Evolutionary conservation across 2,888 invertebrate genomes (phyloP).

Genomic region (Xanthia togata): DNA sequence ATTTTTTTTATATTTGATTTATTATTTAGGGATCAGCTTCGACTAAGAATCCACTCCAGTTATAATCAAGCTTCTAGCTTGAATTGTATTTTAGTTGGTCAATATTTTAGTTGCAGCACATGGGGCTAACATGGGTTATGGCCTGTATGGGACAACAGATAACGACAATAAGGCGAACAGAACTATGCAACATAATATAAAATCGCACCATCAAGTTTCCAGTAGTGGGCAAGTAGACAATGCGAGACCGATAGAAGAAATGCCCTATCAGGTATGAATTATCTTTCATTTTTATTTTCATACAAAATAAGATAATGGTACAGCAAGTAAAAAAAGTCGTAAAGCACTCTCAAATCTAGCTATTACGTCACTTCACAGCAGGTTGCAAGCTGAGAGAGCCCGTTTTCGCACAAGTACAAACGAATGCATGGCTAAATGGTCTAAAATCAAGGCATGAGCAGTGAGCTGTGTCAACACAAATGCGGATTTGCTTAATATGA

Average conservation of each 20-base stretch:
- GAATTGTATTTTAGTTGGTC: slow-evolving; percentile 46
- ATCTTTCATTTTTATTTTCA: not conserved
- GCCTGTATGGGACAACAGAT: slow-evolving; percentile 89
- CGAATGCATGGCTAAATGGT: not conserved
- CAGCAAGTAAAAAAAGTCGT: not conserved
- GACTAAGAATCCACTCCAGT: slow-evolving; percentile 1
- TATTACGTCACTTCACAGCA: not conserved
- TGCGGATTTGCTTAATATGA: not conserved
- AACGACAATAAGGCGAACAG: slow-evolving; percentile 81
- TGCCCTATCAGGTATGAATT: slow-evolving; percentile 90
- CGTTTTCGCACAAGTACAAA: not conserved
- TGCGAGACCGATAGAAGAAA: slow-evolving; percentile 88
- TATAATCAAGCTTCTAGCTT: slow-evolving; percentile 23
- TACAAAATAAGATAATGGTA: not conserved
- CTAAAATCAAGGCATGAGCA: not conserved
- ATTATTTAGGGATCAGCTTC: not conserved
- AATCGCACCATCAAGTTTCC: slow-evolving; percentile 88
- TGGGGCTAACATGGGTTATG: slow-evolving; percentile 90
- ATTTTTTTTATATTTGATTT: not conserved
- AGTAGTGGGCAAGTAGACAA: slow-evolving; percentile 84
- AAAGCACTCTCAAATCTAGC: not conserved
- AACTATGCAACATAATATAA: slow-evolving; percentile 86
- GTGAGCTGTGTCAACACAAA: not conserved
- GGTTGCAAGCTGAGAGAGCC: not conserved
- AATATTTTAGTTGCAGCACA: slow-evolving; percentile 88